Percentiles rank a stretch among this genome's conserved stretches.
Evolutionary conservation across 2,888 invertebrate genomes (phyloP).

Genomic region (Oscheius sp.): DNA sequence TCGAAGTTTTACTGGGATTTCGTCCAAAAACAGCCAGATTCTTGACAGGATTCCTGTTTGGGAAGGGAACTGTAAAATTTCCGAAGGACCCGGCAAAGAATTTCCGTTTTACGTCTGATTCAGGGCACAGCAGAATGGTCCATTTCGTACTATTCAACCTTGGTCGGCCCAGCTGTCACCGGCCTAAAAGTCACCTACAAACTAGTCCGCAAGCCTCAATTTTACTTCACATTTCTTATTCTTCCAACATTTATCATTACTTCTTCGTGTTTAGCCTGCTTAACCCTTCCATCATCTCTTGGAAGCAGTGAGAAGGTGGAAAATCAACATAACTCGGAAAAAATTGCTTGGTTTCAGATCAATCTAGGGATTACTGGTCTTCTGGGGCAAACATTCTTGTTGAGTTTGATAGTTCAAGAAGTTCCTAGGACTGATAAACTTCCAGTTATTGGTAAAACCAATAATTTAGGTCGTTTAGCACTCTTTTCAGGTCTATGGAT

Average conservation of each 20-base stretch:
- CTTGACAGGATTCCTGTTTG: too few species aligned
- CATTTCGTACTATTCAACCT: background rate
- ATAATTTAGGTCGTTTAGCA: too few species aligned
- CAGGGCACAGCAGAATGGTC: background rate
- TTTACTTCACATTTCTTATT: background rate
- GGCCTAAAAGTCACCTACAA: background rate
- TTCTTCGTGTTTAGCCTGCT: background rate
- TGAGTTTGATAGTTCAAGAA: constrained; percentile 1
- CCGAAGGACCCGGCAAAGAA: too few species aligned
- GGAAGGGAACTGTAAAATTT: too few species aligned
- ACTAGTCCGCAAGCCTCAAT: background rate
- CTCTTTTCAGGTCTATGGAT: background rate
- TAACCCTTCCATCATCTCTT: background rate
- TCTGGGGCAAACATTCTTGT: background rate
- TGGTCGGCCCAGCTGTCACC: background rate
- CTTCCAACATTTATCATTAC: background rate
- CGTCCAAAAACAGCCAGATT: too few species aligned
- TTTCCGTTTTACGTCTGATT: background rate
- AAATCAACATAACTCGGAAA: background rate
- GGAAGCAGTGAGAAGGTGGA: background rate
- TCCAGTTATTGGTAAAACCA: background rate
- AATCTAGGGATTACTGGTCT: background rate
- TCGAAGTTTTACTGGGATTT: too few species aligned
- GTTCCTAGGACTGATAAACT: background rate
- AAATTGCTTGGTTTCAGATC: background rate